These are phyloP conservation scores for Emydura subglobosa DNA, from an alignment of 2,113 vertebrate genomes.

Conservation along the genomic window DNA sequence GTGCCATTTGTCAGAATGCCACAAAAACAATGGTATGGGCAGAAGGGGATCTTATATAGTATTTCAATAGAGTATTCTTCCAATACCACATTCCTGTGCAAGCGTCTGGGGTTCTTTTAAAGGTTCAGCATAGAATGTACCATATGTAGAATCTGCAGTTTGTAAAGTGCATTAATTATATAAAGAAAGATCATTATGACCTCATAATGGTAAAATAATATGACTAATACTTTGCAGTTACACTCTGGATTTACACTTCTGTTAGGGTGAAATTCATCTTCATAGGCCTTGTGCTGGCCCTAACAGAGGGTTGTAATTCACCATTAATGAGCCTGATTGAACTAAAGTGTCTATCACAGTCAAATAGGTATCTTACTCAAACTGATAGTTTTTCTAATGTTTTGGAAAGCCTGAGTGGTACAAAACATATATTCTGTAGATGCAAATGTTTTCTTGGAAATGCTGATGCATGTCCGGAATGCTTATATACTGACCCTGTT, in stretches of 20 bases:
- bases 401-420: background rate
- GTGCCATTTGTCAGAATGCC: background rate
- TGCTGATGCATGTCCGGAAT: background rate
- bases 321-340: background rate
- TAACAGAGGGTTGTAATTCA: background rate
- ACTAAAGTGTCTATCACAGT: background rate
- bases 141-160: background rate
- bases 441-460: background rate
- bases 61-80: background rate
- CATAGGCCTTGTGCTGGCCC: background rate
- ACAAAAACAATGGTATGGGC: background rate
- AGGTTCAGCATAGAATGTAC: background rate
- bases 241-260: rapidly evolving
- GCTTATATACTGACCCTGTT: background rate
- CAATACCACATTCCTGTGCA: background rate
- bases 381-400: background rate
- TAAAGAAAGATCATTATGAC: background rate
- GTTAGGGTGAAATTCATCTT: background rate
- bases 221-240: background rate
- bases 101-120: background rate
- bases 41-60: background rate
- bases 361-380: background rate
- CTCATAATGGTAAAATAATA: background rate
- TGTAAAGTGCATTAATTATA: background rate
- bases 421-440: background rate